phyloP scores from a whole-genome alignment of 2,888 invertebrate species.

The Brenthis ino region DNA sequence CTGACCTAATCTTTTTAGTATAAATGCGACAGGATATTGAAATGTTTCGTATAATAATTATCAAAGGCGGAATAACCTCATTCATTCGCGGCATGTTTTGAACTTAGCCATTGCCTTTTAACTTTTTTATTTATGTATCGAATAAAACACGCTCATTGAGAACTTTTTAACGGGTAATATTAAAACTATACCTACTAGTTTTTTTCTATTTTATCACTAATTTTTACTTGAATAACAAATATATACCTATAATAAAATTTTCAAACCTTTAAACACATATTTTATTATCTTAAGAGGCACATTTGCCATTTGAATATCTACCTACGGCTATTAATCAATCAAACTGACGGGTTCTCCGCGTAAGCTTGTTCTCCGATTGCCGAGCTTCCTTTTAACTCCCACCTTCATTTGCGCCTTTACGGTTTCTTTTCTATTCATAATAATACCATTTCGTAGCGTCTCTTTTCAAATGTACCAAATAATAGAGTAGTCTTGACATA shows the following conservation, averaged over 20 bases:
- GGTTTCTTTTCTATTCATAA: constrained; percentile 33
- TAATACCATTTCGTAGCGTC: constrained; percentile 23
- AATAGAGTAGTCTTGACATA: constrained; percentile 25
- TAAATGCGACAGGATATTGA: no score
- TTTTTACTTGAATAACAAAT: background rate
- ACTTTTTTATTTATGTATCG: no score
- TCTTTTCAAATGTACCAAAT: constrained; percentile 15
- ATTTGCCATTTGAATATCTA: constrained; percentile 10
- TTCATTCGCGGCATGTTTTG: no score
- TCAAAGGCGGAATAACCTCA: no score
- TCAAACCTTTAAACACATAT: background rate
- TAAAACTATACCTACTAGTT: no score
- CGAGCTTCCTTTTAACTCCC: constrained; percentile 27
- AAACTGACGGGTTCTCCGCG: constrained; percentile 26
- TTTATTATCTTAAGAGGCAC: background rate
- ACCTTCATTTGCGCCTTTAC: constrained; percentile 33
- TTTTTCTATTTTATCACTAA: no score
- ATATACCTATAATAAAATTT: background rate
- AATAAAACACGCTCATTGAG: no score
- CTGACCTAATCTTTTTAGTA: no score
- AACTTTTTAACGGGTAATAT: no score
- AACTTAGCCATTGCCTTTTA: no score
- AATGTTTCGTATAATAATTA: no score
- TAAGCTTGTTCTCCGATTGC: constrained; percentile 24
- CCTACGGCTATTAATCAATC: constrained; percentile 34